Conservation (phyloP, 2,113 vertebrate genomes). For the Hirundichthys speculiger region DNA sequence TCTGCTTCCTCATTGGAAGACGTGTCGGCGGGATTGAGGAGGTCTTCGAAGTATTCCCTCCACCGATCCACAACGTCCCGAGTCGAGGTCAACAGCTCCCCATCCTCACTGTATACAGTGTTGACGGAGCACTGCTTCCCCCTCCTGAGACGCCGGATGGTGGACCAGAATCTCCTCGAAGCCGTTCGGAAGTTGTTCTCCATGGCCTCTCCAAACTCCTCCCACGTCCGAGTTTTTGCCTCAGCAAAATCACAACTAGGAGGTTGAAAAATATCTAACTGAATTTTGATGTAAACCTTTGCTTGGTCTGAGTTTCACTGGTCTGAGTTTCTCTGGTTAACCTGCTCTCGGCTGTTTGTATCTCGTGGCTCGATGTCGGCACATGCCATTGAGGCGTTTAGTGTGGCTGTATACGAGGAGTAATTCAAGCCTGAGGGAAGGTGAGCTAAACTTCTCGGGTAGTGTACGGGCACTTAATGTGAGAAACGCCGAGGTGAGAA, state of each 20-base stretch:
- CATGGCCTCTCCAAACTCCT: too few species aligned
- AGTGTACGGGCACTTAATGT: constrained; percentile 20
- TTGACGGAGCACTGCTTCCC: too few species aligned
- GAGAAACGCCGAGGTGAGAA: constrained; percentile 48
- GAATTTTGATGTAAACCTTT: constrained; percentile 36
- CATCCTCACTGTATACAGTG: too few species aligned
- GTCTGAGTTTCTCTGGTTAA: constrained; percentile 37
- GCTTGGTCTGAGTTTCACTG: constrained; percentile 28
- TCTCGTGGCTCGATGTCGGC: constrained; percentile 8
- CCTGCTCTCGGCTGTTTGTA: constrained; percentile 23
- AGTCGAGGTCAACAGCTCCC: too few species aligned
- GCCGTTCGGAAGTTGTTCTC: too few species aligned
- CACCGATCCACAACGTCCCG: too few species aligned
- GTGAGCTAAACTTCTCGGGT: constrained; percentile 47
- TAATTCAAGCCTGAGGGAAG: constrained; percentile 60
- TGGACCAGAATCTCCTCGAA: too few species aligned
- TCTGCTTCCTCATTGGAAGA: too few species aligned
- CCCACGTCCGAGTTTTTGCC: too few species aligned
- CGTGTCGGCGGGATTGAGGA: too few species aligned
- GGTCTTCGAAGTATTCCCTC: too few species aligned
- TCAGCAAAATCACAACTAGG: constrained; percentile 40
- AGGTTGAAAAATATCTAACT: neutral
- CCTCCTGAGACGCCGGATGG: too few species aligned
- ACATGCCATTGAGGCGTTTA: constrained; percentile 31
- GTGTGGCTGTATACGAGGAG: constrained; percentile 41